Percentiles rank a stretch among this genome's conserved stretches.
Conservation (phyloP, 2,797 vertebrate genomes). For the Lepidocolaptes lacrymiger region DNA sequence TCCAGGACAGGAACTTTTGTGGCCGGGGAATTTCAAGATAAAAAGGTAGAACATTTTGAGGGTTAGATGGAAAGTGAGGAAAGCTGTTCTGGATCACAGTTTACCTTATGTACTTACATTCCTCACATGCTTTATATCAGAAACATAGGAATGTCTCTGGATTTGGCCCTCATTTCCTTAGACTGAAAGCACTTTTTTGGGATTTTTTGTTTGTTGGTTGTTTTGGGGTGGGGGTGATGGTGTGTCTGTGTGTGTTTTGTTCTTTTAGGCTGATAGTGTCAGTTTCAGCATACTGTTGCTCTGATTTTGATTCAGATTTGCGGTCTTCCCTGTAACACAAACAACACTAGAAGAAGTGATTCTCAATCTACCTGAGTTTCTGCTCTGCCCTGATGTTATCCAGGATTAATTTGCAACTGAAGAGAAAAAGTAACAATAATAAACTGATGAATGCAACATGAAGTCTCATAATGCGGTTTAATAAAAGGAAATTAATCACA, state of each 20-base stretch:
- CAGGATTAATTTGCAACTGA: slow-evolving; percentile 65
- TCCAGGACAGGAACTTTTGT: neutral
- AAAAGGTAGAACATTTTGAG: neutral
- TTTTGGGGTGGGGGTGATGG: neutral
- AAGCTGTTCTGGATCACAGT: neutral
- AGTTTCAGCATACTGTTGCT: neutral
- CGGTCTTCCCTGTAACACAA: neutral
- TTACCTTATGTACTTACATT: neutral
- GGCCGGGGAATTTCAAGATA: neutral
- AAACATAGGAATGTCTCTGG: neutral
- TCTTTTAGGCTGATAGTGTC: neutral
- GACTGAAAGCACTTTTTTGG: neutral
- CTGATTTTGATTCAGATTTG: neutral
- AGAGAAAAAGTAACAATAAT: slow-evolving; percentile 72
- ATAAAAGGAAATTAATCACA: slow-evolving; percentile 82
- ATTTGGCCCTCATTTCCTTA: neutral
- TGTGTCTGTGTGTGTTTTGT: neutral
- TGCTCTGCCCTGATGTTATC: slow-evolving; percentile 54
- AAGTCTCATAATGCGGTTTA: slow-evolving; percentile 80
- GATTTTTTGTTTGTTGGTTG: neutral
- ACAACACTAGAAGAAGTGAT: neutral
- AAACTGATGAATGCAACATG: slow-evolving; percentile 79
- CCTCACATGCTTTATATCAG: neutral
- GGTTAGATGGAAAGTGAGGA: neutral
- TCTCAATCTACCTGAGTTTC: slow-evolving; percentile 27